Evolutionary conservation across 2,797 vertebrate species (phyloP).

Genomic region (Geotria australis): DNA sequence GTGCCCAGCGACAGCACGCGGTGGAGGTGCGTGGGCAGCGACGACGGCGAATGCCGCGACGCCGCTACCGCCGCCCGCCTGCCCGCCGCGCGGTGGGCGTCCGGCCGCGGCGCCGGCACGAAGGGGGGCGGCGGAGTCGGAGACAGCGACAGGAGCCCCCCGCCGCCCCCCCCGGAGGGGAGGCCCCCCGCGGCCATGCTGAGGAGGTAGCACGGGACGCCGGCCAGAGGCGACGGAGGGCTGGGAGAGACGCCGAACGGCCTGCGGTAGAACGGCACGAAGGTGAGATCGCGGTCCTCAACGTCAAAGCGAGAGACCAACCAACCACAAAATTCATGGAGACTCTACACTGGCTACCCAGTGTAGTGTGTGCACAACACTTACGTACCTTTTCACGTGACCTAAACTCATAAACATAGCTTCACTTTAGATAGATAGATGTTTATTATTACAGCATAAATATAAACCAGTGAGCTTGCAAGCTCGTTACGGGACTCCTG

Average conservation of each 20-base stretch:
- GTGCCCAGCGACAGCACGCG: slow-evolving; percentile 61
- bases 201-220: slow-evolving; percentile 33
- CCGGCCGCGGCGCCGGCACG: slow-evolving; percentile 37
- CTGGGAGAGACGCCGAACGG: background rate
- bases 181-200: slow-evolving; percentile 14
- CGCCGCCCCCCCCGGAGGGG: slow-evolving; percentile 11
- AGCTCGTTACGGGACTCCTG: no score
- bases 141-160: slow-evolving; percentile 6
- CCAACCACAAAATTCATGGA: no score
- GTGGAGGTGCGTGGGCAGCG: slow-evolving; percentile 53
- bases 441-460: no score
- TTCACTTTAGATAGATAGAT: no score
- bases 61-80: slow-evolving; percentile 24
- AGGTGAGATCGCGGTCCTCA: no score
- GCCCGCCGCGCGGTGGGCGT: slow-evolving; percentile 31
- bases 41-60: slow-evolving; percentile 32
- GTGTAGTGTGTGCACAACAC: no score
- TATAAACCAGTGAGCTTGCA: no score
- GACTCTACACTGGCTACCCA: no score
- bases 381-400: no score
- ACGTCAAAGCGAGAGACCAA: no score
- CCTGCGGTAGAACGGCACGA: no score
- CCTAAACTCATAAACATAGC: no score
- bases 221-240: slow-evolving; percentile 5
- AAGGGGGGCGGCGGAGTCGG: slow-evolving; percentile 7